Evolutionary conservation across 2,888 invertebrate genomes (phyloP).

Genomic region (Plemyria rubiginata): DNA sequence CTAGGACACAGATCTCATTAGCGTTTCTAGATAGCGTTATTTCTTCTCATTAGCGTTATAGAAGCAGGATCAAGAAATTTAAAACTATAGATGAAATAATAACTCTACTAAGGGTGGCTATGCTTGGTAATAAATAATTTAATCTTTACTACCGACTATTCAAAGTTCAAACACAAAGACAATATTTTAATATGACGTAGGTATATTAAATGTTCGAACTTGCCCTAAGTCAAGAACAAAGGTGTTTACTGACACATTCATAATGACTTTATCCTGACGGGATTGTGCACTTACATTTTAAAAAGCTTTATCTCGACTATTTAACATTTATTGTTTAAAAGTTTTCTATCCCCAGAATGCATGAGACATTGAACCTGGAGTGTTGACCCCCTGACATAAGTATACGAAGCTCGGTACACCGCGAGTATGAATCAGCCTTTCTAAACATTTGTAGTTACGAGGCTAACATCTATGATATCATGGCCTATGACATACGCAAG

Average conservation of each 20-base stretch:
- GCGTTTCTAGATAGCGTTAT: no score
- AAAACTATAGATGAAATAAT: no score
- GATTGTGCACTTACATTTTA: slow-evolving; percentile 62
- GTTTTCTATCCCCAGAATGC: slow-evolving; percentile 62
- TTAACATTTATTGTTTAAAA: slow-evolving; percentile 72
- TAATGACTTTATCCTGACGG: slow-evolving; percentile 33
- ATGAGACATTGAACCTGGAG: slow-evolving; percentile 74
- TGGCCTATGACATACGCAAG: slow-evolving; percentile 24
- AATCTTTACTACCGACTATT: no score
- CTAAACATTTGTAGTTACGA: slow-evolving; percentile 50
- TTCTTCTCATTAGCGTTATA: background rate
- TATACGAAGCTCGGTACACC: slow-evolving; percentile 51
- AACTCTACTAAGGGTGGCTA: no score
- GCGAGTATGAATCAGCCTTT: slow-evolving; percentile 68
- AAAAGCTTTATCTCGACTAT: slow-evolving; percentile 66
- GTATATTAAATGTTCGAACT: no score
- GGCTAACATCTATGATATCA: slow-evolving; percentile 51
- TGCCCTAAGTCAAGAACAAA: slow-evolving; percentile 14
- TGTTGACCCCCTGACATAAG: slow-evolving; percentile 68
- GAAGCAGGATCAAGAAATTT: no score
- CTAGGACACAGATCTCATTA: background rate
- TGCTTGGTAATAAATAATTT: no score
- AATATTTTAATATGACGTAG: no score
- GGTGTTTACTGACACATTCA: slow-evolving; percentile 28
- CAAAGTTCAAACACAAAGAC: no score